Conservation (phyloP, 2,113 vertebrate genomes). For the Cygnus atratus region DNA sequence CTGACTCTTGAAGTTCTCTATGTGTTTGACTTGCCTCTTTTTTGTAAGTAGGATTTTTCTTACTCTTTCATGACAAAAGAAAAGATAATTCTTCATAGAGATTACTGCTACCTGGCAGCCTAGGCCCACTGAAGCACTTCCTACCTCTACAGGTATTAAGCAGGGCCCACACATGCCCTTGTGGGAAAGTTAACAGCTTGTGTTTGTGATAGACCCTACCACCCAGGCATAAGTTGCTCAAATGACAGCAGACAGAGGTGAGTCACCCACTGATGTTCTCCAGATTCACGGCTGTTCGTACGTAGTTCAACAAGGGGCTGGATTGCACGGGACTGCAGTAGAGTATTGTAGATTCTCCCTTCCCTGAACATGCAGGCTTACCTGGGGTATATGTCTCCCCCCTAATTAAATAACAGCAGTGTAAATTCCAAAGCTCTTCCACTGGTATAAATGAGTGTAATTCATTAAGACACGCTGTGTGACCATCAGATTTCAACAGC, state of each 20-base stretch:
- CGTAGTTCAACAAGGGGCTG: background rate
- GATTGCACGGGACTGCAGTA: background rate
- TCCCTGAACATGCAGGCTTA: background rate
- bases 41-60: background rate
- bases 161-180: background rate
- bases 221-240: background rate
- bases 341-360: background rate
- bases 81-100: background rate
- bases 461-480: background rate
- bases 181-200: background rate
- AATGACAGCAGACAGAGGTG: background rate
- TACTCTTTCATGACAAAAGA: background rate
- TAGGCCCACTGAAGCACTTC: background rate
- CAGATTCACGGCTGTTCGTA: background rate
- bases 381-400: background rate
- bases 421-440: background rate
- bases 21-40: background rate
- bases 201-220: background rate
- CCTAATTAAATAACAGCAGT: background rate
- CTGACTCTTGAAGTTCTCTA: background rate
- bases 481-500: background rate
- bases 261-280: background rate
- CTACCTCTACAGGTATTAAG: background rate
- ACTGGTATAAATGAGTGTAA: background rate
- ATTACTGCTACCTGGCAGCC: accelerated